Conservation (phyloP, 2,888 invertebrate species). For the Megaustenia siamemsis region DNA sequence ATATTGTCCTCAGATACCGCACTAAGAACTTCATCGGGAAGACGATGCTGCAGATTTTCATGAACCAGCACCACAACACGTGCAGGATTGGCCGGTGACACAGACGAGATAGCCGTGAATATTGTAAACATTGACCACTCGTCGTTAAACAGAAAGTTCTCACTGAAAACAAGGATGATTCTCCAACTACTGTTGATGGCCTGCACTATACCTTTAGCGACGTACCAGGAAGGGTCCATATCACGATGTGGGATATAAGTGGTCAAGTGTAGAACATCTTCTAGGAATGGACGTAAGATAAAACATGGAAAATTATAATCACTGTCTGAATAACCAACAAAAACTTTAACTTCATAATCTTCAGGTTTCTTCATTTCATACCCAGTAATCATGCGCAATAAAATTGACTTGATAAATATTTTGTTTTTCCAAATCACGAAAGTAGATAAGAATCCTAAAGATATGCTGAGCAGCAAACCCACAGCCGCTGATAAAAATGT, state of each 20-base stretch:
- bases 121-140: conserved; percentile 43
- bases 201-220: conserved; percentile 20
- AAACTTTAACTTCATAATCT: conserved; percentile 32
- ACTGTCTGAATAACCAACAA: conserved; percentile 26
- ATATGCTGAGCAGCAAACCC: not conserved
- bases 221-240: not conserved
- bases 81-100: conserved; percentile 21
- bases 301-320: conserved; percentile 36
- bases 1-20: conserved; percentile 40
- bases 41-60: not conserved
- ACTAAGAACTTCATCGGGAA: conserved; percentile 26
- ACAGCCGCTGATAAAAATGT: not conserved
- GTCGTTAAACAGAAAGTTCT: conserved; percentile 26
- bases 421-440: conserved; percentile 32
- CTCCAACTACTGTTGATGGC: conserved; percentile 40
- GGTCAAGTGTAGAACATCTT: not conserved
- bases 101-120: conserved; percentile 10
- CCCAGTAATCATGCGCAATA: not conserved
- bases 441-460: not conserved
- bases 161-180: conserved; percentile 20
- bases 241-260: conserved; percentile 26
- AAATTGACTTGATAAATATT: conserved; percentile 1
- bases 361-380: not conserved
- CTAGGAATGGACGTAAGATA: conserved; percentile 11
- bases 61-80: conserved; percentile 36